These are phyloP conservation scores for Callaeas wilsoni DNA, from an alignment of 2,113 vertebrate species.

Conservation along the genomic window DNA sequence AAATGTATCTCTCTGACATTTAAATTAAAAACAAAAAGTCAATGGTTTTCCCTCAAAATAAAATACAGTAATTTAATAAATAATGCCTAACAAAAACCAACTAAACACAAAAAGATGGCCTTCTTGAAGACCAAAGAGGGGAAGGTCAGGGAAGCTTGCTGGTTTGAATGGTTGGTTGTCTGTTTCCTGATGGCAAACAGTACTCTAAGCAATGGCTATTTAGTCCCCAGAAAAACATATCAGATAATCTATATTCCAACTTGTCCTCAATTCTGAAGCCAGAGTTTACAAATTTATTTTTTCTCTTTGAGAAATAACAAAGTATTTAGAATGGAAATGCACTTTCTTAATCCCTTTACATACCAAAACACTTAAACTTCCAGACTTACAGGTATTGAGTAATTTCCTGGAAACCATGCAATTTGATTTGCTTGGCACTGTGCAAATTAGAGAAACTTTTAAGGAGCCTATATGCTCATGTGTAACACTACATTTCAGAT, in stretches of 20 bases:
- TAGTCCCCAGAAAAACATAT: not conserved
- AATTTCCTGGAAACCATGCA: not conserved
- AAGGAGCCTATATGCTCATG: fast-evolving
- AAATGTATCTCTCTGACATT: slow-evolving; percentile 1
- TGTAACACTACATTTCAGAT: not conserved
- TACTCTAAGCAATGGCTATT: not conserved
- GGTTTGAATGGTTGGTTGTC: not conserved
- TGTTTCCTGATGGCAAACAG: not conserved
- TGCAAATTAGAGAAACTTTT: not conserved
- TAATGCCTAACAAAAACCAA: not conserved
- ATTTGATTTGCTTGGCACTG: not conserved
- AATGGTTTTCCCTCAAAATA: not conserved
- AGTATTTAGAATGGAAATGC: not conserved
- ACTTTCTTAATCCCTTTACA: not conserved
- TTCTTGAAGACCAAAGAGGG: not conserved
- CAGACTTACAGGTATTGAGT: not conserved
- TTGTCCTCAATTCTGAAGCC: not conserved
- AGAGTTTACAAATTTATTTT: not conserved
- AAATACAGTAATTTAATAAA: not conserved
- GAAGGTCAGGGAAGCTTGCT: slow-evolving; percentile 15
- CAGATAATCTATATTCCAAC: not conserved
- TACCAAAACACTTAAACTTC: not conserved
- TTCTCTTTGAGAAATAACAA: not conserved
- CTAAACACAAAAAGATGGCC: not conserved
- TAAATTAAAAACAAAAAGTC: not conserved